Base-by-base conservation (phyloP, 2,888 invertebrate genomes). In the Macrosoma leucophasiata region DNA sequence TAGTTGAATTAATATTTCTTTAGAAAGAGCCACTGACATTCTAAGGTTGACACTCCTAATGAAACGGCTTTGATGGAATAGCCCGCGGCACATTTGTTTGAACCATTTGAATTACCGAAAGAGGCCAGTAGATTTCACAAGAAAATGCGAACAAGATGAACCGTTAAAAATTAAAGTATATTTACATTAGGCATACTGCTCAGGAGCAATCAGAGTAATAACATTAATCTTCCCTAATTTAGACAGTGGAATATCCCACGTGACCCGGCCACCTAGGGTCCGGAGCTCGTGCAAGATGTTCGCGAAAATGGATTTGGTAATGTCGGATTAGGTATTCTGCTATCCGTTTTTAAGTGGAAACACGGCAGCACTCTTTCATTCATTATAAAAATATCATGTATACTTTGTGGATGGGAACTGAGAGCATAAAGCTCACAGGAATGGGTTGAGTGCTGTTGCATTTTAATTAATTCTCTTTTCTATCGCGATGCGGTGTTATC, bases 401-500 rank as follows among this genome's bases (percentile, higher is more conserved):
- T 52, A 54, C 52, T 52, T 48, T 51, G 45, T 47, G 42, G 28
- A 37, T 22, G 33, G 36, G 48, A 48, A 48, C 48, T 43, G 36
- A 33, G 34, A 58, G 59, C 65, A 66, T 71, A 72, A 70, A 74
- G 68, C 67, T 64, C 59, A 51, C 69, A 67, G 71, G 64, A 71
- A 67, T 67, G 72, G 69, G 67, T 73, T 70, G 76, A 74, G 76
- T 77, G 77, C 66, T 78, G 74, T 70, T 79, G 81, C 75, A 78
- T 81, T 79, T 82, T 82, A 84, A 82, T 84, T 81, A 82, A 82
- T 82, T 81, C 73, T 68, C 76, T 78, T 78, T 79, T 79, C 78
- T 79, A 82, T 81, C 77, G 67, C 70, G 74, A 77, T 79, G 70
- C 64, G 64, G 69, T 65, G 74, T 66, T 81, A 81, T 79, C 81